Conservation (phyloP, 2,888 invertebrate genomes). For the Limnephilus auricula region DNA sequence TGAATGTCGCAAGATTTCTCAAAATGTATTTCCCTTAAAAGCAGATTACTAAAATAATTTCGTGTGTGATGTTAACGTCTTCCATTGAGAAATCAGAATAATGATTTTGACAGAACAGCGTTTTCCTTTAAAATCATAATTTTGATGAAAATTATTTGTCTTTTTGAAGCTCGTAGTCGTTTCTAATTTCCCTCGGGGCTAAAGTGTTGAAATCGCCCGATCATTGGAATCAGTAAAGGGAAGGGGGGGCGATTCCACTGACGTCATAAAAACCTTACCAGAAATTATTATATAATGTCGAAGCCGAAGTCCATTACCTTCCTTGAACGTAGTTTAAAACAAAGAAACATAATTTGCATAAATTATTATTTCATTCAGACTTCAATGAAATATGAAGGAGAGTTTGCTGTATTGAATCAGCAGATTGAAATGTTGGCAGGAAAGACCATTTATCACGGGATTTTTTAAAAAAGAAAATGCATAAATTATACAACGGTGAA, state of each 20-base stretch:
- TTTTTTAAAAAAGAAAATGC: neutral
- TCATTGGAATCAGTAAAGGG: neutral
- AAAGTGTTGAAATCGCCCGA: conserved; percentile 24
- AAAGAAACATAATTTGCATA: neutral
- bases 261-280: neutral
- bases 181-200: conserved; percentile 10
- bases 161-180: neutral
- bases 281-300: neutral
- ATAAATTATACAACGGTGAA: neutral
- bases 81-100: neutral
- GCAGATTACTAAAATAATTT: neutral
- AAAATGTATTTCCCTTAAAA: neutral
- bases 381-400: neutral
- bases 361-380: neutral
- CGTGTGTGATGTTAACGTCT: neutral
- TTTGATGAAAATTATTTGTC: conserved; percentile 9
- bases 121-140: neutral
- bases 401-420: neutral
- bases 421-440: neutral
- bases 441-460: neutral
- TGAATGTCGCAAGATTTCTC: neutral
- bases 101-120: neutral
- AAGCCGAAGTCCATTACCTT: neutral
- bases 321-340: neutral
- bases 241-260: neutral